A percentile compares a stretch with the other conserved stretches of the same genome.
These are phyloP conservation scores for Deroplatys truncata DNA, from an alignment of 2,888 invertebrate species.

Conservation along the genomic window DNA sequence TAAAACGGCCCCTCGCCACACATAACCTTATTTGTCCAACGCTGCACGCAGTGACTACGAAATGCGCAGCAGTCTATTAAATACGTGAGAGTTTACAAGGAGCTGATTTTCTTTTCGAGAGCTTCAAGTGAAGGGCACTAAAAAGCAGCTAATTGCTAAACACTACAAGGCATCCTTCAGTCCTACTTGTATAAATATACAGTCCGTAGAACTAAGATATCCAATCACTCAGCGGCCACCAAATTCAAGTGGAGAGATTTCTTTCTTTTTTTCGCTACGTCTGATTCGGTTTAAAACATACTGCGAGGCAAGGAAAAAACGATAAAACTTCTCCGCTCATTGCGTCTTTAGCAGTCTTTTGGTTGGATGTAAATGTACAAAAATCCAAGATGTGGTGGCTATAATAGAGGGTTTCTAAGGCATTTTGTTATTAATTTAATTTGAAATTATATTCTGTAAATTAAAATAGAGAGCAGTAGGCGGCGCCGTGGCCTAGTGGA, in stretches of 20 bases:
- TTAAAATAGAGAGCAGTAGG: too few relatives aligned
- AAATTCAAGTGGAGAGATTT: background rate
- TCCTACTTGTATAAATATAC: background rate
- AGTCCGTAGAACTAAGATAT: background rate
- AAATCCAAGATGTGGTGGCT: too few relatives aligned
- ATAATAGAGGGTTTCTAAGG: too few relatives aligned
- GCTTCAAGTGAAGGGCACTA: background rate
- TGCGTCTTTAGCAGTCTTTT: too few relatives aligned
- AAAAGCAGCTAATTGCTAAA: background rate
- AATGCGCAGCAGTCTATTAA: background rate
- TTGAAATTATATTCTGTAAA: too few relatives aligned
- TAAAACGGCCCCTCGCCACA: background rate
- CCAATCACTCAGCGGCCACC: background rate
- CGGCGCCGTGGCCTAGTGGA: too few relatives aligned
- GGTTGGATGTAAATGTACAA: too few relatives aligned
- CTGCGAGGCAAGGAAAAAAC: background rate
- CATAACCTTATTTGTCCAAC: background rate
- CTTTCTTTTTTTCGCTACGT: background rate
- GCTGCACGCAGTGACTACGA: background rate
- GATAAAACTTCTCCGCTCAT: background rate
- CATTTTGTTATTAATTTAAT: too few relatives aligned
- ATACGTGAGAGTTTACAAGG: background rate
- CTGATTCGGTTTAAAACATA: background rate
- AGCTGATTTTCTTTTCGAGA: background rate
- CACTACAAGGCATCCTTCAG: background rate